These are phyloP conservation scores for Ptychochromis oligacanthus DNA, from an alignment of 2,113 vertebrate genomes.

Conservation along the genomic window DNA sequence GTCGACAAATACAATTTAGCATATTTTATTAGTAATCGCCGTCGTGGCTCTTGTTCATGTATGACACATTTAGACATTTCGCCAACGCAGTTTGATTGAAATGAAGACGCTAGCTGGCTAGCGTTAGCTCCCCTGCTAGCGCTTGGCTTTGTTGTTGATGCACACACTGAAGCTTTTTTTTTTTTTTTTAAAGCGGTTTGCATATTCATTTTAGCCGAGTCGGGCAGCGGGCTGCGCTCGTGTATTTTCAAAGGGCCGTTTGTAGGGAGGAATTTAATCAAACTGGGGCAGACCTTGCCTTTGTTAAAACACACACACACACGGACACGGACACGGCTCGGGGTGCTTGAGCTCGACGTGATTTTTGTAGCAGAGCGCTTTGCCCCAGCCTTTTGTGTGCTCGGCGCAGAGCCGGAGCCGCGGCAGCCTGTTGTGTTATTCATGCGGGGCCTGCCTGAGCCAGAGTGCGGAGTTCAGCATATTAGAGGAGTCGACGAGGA, in stretches of 20 bases:
- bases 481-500: constrained; percentile 42
- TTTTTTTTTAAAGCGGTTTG: constrained; percentile 77
- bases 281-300: background rate
- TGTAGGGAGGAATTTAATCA: background rate
- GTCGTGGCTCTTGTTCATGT: constrained; percentile 47
- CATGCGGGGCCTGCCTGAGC: constrained; percentile 76
- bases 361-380: constrained; percentile 64
- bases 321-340: background rate
- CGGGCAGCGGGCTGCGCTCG: constrained; percentile 44
- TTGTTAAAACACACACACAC: background rate
- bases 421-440: constrained; percentile 82
- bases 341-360: constrained; percentile 38
- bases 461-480: constrained; percentile 77
- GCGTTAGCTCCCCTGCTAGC: constrained; percentile 73
- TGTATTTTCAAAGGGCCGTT: constrained; percentile 15
- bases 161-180: constrained; percentile 65
- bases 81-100: constrained; percentile 55
- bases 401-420: constrained; percentile 60
- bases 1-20: constrained; percentile 77
- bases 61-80: constrained; percentile 47
- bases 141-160: constrained; percentile 81
- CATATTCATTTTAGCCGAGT: constrained; percentile 81
- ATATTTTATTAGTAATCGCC: constrained; percentile 84
- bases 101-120: constrained; percentile 63
- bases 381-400: constrained; percentile 81